Percentiles rank a stretch among this genome's conserved stretches.
Evolutionary conservation across 2,797 vertebrate species (phyloP).

Genomic region (Podarcis siculus): DNA sequence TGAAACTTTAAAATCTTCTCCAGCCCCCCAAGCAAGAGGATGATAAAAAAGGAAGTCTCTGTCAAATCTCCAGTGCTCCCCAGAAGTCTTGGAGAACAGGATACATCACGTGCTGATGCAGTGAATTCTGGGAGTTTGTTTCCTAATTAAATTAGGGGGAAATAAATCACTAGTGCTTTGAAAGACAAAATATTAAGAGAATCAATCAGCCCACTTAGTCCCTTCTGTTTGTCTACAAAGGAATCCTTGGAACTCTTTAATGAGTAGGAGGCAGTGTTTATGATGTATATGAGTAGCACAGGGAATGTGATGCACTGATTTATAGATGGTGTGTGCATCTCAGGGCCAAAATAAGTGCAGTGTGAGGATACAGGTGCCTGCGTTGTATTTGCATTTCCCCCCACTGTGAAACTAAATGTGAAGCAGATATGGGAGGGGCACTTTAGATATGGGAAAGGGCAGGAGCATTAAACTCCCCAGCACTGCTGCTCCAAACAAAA

Average conservation of each 20-base stretch:
- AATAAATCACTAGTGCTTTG: no score
- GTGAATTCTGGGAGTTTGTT: no score
- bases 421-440: not conserved
- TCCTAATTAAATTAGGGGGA: no score
- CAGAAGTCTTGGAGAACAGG: no score
- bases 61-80: no score
- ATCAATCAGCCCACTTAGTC: conserved; percentile 37
- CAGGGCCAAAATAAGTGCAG: not conserved
- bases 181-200: no score
- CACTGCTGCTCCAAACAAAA: not conserved
- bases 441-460: not conserved
- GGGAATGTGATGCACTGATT: not conserved
- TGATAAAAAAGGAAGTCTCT: no score
- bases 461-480: not conserved
- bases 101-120: no score
- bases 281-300: not conserved
- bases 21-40: no score
- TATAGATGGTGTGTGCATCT: not conserved
- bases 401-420: not conserved
- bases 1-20: no score
- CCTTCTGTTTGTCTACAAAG: conserved; percentile 3
- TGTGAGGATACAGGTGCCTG: not conserved
- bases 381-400: not conserved
- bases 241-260: conserved; percentile 17
- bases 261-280: not conserved